phyloP scores from a whole-genome alignment of 2,888 invertebrate species.

The Sarcophaga caerulescens region DNA sequence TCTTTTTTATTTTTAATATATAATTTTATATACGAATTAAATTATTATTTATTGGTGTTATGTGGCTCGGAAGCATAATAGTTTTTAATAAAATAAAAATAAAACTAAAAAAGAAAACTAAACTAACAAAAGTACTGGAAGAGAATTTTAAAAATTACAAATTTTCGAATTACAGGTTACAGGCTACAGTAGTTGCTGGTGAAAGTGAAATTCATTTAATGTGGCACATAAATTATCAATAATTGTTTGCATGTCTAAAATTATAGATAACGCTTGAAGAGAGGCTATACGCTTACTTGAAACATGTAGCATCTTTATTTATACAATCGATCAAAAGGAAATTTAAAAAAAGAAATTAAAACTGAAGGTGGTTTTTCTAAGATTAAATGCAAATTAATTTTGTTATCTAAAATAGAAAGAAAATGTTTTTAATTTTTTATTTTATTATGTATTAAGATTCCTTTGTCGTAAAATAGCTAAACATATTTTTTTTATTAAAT shows the following conservation, averaged over 20 bases:
- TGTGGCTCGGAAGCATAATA: conserved; percentile 65
- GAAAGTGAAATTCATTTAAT: conserved; percentile 58
- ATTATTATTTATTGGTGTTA: conserved; percentile 64
- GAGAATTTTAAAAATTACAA: conserved; percentile 38
- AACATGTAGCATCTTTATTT: conserved; percentile 22
- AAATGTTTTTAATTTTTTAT: conserved; percentile 2
- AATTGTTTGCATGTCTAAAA: conserved; percentile 33
- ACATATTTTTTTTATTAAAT: background rate
- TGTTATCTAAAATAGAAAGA: conserved; percentile 37
- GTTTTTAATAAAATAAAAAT: conserved; percentile 11
- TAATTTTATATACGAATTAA: conserved; percentile 5
- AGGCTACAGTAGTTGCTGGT: background rate
- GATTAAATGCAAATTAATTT: conserved; percentile 55
- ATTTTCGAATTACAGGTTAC: conserved; percentile 1
- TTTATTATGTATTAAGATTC: background rate
- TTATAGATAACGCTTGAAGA: conserved; percentile 8
- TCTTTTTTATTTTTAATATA: conserved; percentile 3
- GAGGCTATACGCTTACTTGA: conserved; percentile 12
- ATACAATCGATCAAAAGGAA: background rate
- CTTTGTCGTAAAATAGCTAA: conserved; percentile 5
- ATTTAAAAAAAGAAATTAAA: background rate
- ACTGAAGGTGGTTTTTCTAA: conserved; percentile 31
- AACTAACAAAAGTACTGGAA: conserved; percentile 33
- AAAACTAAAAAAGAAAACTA: background rate
- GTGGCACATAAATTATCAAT: conserved; percentile 65